Conservation (phyloP, 2,113 vertebrate genomes). For the Etheostoma cragini region DNA sequence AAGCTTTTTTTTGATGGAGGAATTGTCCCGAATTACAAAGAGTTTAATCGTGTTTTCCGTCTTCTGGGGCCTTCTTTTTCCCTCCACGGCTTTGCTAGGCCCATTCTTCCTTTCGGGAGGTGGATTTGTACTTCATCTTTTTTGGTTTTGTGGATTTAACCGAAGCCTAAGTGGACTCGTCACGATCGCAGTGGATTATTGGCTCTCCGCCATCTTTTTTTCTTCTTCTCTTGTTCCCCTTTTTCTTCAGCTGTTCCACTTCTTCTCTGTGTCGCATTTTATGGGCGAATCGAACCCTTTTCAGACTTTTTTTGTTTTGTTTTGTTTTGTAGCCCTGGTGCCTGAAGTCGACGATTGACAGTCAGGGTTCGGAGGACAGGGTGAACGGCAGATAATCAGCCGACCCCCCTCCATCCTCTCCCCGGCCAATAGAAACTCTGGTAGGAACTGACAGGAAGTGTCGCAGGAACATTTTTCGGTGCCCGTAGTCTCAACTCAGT, state of each 20-base stretch:
- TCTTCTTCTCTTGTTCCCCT: conserved; percentile 44
- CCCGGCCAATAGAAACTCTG: conserved; percentile 50
- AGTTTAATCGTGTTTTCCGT: conserved; percentile 17
- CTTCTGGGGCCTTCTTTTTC: conserved; percentile 17
- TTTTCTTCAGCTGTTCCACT: conserved; percentile 36
- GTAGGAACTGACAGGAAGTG: conserved; percentile 25
- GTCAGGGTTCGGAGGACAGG: conserved; percentile 74
- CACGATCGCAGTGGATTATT: conserved; percentile 66
- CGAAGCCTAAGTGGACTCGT: conserved; percentile 51
- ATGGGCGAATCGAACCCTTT: not conserved
- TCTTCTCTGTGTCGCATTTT: conserved; percentile 36
- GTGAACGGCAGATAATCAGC: conserved; percentile 64
- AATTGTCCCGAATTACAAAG: conserved; percentile 25
- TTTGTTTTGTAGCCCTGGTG: conserved; percentile 60
- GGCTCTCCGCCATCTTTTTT: not conserved
- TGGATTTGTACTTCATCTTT: conserved; percentile 43
- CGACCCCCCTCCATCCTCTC: conserved; percentile 45
- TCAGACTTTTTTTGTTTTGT: not conserved
- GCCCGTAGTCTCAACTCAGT: not conserved
- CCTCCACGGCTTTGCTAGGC: conserved; percentile 13
- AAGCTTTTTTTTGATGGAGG: conserved; percentile 30
- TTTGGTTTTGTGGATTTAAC: conserved; percentile 66
- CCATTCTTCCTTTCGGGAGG: conserved; percentile 40
- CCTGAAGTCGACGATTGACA: conserved; percentile 70
- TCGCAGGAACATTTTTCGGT: conserved; percentile 19